Evolutionary conservation across 2,113 vertebrate genomes (phyloP), one percentile per base, ranked within the genome.

Genomic region (Lasiurus cinereus): DNA sequence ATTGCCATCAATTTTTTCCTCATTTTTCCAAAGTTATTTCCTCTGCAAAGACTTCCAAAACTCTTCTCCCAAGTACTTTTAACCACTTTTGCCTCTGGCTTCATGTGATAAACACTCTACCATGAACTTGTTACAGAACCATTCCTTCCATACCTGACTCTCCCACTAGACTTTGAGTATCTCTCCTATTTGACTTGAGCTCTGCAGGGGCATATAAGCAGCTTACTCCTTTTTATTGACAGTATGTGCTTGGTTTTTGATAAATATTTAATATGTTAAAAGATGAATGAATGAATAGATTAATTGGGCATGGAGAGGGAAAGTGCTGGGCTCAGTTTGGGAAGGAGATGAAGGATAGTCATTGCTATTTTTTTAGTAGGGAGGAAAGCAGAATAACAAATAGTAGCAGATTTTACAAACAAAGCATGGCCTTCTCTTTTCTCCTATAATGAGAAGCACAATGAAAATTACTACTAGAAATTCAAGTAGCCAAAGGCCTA

Each of bases 1-100:
- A 39, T 31, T 80, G 36, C 64, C 67, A 69, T 67, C 56, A 50
- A 79, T 73, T 52, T 9, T 22, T 22, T 87, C 48, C 48, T 74
- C 33, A 73, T 80, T 79, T 29, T 80, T 90, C 66, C 48, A 66
- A 85, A 90, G 48, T 46, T 48, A 80, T 22, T 2, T 83, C n/a
- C 43, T 92, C 78, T 73, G 8, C 79, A 15, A 76, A 90, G 50
- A 76, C 24, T 86, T 76, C 18, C 43, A 90, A 86, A 74, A 66
- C 9, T 21, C 90, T 93, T 73, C 22, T 48, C 54, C 56, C 11
- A 5, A 85, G 43, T 8, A 93, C 39, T 67, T 70, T 70, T 33
- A 87, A 21, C 43, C 10, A 64, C 59, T 72, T 31, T 59, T 48
- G 67, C 24, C 67, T 76, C 56, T 74, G 39, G 52, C 21, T 29